Evolutionary conservation across 2,113 vertebrate genomes (phyloP), one percentile per base, ranked within the genome.

Genomic region (Monarcha castaneiventris): DNA sequence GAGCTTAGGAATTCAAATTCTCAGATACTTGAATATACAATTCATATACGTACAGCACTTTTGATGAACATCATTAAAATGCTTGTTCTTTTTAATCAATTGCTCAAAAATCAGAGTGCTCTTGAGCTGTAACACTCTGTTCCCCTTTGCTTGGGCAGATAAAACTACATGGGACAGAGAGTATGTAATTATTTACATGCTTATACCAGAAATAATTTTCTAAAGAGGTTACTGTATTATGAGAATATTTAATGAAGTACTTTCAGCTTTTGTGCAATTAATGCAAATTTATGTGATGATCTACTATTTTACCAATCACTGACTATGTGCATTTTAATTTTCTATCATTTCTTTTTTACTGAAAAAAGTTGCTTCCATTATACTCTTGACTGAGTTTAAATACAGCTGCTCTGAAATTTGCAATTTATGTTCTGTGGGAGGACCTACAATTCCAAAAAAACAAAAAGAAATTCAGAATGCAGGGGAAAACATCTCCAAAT

Each of bases 231-330:
- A 90, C 90, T 90, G 52, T 92, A 93, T 93, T 94, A 68, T 89
- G 76, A 93, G 79, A 44, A 52, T 71, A 88, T 86, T 95, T 96
- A 97, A 96, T 92, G 87, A 96, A 93, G 92, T 93, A 91, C 85
- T 93, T 97, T 88, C 84, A 93, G 94, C 85, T 95, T 97, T 92
- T 95, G 87, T 93, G 82, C 59, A 94, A 94, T 91, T 90, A 92
- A 95, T 95, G 95, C 88, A 96, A 96, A 95, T 96, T 93, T 96
- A 93, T 92, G 76, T 91, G 85, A 90, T 95, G 95, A 94, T 94
- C 85, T 90, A 90, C 77, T 92, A 92, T 96, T 96, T 97, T 96
- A 95, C 92, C 84, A 90, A 74, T 96, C 90, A 93, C 72, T 85
- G 75, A 33, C 63, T 91, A 59, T 64, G 72, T 90, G 51, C 89